These are phyloP conservation scores for Caenorhabditis drosophilae DNA, from an alignment of 2,888 invertebrate species.

Conservation along the genomic window DNA sequence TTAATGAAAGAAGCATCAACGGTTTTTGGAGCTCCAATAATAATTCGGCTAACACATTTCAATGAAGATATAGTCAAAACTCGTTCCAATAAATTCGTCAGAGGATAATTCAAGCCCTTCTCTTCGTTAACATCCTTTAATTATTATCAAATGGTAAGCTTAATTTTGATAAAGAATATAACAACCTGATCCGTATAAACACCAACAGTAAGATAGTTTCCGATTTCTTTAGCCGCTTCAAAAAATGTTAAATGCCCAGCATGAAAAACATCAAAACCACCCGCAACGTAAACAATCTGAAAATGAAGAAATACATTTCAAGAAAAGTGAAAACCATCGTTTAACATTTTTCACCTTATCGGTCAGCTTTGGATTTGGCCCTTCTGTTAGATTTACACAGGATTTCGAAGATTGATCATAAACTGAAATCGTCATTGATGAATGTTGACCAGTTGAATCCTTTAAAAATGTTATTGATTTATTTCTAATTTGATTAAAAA, in stretches of 20 bases:
- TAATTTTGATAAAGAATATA: background rate
- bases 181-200: slow-evolving; percentile 72
- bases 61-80: slow-evolving; percentile 94
- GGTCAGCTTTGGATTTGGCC: too few relatives aligned
- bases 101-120: slow-evolving; percentile 86
- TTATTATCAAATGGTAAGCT: too few relatives aligned
- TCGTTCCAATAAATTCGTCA: slow-evolving; percentile 97
- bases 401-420: too few relatives aligned
- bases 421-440: too few relatives aligned
- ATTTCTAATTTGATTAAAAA: too few relatives aligned
- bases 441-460: too few relatives aligned
- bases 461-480: too few relatives aligned
- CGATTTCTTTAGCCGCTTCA: slow-evolving; percentile 84
- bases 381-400: too few relatives aligned
- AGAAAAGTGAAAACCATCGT: too few relatives aligned
- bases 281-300: slow-evolving; percentile 87
- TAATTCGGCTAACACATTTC: slow-evolving; percentile 48
- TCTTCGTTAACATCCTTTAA: slow-evolving; percentile 67
- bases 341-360: too few relatives aligned
- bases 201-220: slow-evolving; percentile 91
- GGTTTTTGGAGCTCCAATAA: background rate
- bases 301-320: too few relatives aligned
- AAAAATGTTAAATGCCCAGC: slow-evolving; percentile 95
- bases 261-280: slow-evolving; percentile 97
- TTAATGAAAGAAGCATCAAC: background rate